These are phyloP conservation scores for Piezodorus guildinii DNA, from an alignment of 1,140 invertebrate genomes.

Conservation along the genomic window DNA sequence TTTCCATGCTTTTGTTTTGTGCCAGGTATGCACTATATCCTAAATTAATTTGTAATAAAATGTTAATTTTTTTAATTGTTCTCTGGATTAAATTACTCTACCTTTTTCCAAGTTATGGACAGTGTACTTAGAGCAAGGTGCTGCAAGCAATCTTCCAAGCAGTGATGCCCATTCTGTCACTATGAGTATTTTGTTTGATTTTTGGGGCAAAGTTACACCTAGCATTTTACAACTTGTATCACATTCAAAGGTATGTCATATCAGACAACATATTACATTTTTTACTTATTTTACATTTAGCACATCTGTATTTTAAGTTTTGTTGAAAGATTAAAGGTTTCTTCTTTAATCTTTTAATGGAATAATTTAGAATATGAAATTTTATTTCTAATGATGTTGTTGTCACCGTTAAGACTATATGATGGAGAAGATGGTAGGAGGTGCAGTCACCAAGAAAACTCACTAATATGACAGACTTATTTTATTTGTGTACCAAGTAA, in stretches of 20 bases:
- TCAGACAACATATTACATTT: not conserved
- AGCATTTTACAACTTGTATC: constrained; percentile 86
- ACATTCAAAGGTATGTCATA: constrained; percentile 77
- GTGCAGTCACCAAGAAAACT: no score
- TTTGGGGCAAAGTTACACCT: constrained; percentile 96
- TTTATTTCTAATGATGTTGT: no score
- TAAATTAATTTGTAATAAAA: no score
- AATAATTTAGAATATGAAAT: no score
- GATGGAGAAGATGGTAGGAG: no score
- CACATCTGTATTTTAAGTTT: no score
- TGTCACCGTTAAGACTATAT: no score
- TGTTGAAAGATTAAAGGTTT: no score
- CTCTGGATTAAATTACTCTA: not conserved
- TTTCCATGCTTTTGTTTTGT: constrained; percentile 70
- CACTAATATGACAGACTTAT: no score
- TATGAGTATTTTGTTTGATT: constrained; percentile 84
- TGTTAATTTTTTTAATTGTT: no score
- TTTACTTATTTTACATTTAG: no score
- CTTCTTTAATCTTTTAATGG: not conserved
- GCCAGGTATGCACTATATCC: constrained; percentile 43
- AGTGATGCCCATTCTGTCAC: constrained; percentile 58
- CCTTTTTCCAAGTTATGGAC: constrained; percentile 72
- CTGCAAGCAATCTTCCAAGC: constrained; percentile 50
- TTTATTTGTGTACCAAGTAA: no score
- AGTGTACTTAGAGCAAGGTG: constrained; percentile 87